These are phyloP conservation scores for Anser brachyrhynchus DNA, from an alignment of 2,113 vertebrate genomes.

Conservation along the genomic window DNA sequence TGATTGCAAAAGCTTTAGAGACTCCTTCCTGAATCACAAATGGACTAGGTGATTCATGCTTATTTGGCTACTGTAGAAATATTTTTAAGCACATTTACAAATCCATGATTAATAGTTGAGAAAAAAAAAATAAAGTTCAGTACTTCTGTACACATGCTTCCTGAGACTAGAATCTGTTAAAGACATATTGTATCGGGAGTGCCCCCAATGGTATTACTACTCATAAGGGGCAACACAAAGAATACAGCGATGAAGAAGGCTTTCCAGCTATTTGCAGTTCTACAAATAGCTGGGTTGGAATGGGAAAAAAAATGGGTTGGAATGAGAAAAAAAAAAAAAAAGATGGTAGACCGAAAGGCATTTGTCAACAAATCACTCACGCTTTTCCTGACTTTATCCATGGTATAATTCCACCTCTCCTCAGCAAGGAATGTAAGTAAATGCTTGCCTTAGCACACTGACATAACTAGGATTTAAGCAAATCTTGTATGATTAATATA, in stretches of 20 bases:
- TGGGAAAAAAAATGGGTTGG: neutral
- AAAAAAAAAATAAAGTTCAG: neutral
- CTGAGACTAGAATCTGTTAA: neutral
- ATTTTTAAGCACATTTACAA: neutral
- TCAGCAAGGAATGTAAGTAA: neutral
- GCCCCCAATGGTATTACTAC: neutral
- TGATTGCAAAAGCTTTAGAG: neutral
- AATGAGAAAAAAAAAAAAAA: neutral
- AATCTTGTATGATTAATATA: neutral
- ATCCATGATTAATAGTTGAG: neutral
- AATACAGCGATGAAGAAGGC: neutral
- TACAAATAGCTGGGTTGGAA: neutral
- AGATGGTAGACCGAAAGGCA: neutral
- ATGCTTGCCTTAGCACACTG: neutral
- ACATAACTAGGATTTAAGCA: neutral
- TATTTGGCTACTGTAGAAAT: neutral
- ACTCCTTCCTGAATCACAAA: neutral
- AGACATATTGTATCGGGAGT: neutral
- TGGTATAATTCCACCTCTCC: neutral
- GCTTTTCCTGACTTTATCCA: neutral
- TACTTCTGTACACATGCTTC: neutral
- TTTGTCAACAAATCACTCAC: neutral
- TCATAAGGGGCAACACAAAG: neutral
- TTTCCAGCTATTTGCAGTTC: neutral
- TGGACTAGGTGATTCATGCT: neutral